Base-by-base conservation (phyloP, 2,888 invertebrate genomes). In the Sesia apiformis region DNA sequence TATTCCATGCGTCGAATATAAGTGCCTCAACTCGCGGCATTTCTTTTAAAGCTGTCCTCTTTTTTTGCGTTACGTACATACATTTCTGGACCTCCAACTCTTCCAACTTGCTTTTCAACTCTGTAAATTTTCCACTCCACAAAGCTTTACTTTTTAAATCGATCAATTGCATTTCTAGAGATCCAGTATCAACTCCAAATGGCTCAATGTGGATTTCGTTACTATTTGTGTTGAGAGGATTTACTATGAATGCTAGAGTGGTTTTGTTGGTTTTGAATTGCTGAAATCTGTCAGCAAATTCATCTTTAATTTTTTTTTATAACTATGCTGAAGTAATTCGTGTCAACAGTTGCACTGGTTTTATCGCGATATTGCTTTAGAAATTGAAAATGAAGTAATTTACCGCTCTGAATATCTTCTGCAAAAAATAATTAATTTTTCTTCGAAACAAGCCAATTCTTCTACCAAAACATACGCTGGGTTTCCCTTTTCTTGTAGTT, bases 1-100 rank as follows among this genome's bases (percentile, higher is more conserved):
- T 70, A 69, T 67, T 67, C 64, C 65, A 69, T 58, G 65, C 63
- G 60, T 63, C 62, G 53, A 66, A 66, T 64, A 66, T 66, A 57
- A 67, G 59, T 62, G 58, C 61, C 63, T 65, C 64, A 61, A 65
- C 64, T 65, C 56, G 58, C 61, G 59, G 60, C 62, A 67, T 65
- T 65, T 67, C 62, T 65, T 69, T 64, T 60, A 64, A 53, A 67
- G 63, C 60, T 64, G 62, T 67, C 62, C 62, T 64, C 62, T 66
- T 65, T 40, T 64, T 58, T 54, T 59, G 62, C 60, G 59, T 57
- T 53, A 61, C 54, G 60, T 60, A 55, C 60, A 58, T 59, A 52
- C 58, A 58, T 62, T 64, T 65, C 57, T 63, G 63, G 58, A 60
- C 64, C 63, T 69, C 61, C 59, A 69, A 60, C 61, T 67, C 63